phyloP scores from a whole-genome alignment of 2,888 invertebrate genomes.

The Orchesella flavescens region DNA sequence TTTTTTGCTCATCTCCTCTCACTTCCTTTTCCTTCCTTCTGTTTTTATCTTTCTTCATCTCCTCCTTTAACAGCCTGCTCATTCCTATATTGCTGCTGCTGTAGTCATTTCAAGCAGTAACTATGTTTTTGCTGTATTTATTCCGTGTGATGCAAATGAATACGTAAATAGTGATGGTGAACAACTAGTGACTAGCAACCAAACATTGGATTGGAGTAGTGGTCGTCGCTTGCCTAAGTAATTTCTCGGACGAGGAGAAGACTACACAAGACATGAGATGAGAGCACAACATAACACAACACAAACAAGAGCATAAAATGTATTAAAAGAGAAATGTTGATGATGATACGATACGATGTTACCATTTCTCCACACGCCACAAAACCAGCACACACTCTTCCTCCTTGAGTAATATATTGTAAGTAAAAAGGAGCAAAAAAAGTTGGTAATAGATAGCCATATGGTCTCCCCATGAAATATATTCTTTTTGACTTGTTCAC shows the following conservation, averaged over 20 bases:
- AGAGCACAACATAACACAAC: slow-evolving; percentile 9
- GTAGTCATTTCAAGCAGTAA: slow-evolving; percentile 1
- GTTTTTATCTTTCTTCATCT: slow-evolving; percentile 36
- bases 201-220: slow-evolving; percentile 22
- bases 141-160: slow-evolving; percentile 51
- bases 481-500: slow-evolving; percentile 22
- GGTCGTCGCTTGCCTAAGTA: slow-evolving; percentile 20
- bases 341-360: not conserved
- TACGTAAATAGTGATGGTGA: slow-evolving; percentile 38
- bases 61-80: not conserved
- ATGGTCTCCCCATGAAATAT: slow-evolving; percentile 52
- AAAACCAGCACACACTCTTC: no score
- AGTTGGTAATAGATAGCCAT: slow-evolving; percentile 22
- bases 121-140: not conserved
- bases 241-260: slow-evolving; percentile 45
- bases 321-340: not conserved
- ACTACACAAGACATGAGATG: not conserved
- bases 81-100: not conserved
- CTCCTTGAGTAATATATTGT: not conserved
- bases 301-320: not conserved
- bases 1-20: slow-evolving; percentile 36
- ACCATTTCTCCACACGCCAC: not conserved
- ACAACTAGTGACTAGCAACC: not conserved
- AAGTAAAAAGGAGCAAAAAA: not conserved
- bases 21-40: slow-evolving; percentile 22